Base-by-base conservation (phyloP, 2,113 vertebrate genomes). In the Perca flavescens region DNA sequence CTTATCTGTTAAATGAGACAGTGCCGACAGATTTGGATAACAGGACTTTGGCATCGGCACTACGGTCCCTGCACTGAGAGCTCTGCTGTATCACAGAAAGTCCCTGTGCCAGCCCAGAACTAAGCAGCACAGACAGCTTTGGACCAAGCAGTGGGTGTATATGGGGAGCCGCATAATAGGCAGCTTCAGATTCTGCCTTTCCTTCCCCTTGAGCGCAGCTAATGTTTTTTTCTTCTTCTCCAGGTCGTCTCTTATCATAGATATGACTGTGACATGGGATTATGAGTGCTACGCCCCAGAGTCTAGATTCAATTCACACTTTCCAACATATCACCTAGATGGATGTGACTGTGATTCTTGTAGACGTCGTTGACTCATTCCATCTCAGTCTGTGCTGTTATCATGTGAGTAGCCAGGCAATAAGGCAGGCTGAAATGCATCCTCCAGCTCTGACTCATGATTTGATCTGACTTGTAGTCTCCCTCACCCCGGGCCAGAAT, bases 1-100 rank as follows among this genome's bases (percentile, higher is more conserved):
- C 90, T 93, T 94, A 94, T 94, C 93, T 93, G 85, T 80, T 89
- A 94, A 93, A 94, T 93, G 93, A 94, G 90, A 94, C 88, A 57
- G 89, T 90, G 93, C 84, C 43, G 91, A 94, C 80, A 66, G 92
- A 93, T 93, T 91, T 93, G 91, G 88, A 90, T 92, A 91, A 84
- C 88, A 92, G 85, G 86, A 86, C 89, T 86, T 90, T 92, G 92
- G 91, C 93, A 89, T 83, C 72, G 47, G 83, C 67, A 22, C 74
- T 22, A 52, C n/a, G 17, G 80, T 92, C 67, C 61, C 58, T 86
- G 79, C 72, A 66, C 82, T 82, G 88, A 90, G 87, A 85, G 82
- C 76, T 50, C 58, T 80, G 77, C 86, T 80, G 88, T 85, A 83
- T 90, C 88, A 81, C 84, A 86, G 83, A 87, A 84, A 84, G 62